A percentile compares a stretch with the other conserved stretches of the same genome.
Evolutionary conservation across 2,113 vertebrate genomes (phyloP).

Genomic region (Herpailurus yagouaroundi): DNA sequence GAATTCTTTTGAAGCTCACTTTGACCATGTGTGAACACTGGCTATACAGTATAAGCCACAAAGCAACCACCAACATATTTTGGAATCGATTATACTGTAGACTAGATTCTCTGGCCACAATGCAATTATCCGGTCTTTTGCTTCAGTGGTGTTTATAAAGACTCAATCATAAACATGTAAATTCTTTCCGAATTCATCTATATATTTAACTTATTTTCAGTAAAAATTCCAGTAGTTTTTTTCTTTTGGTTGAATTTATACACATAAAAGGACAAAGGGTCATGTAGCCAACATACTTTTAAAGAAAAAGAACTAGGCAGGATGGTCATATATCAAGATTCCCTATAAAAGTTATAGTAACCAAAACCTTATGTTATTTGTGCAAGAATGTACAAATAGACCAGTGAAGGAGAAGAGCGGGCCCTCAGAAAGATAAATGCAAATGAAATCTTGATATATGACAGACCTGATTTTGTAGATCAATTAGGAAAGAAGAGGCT

Average conservation of each 20-base stretch:
- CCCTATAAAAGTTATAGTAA: not conserved
- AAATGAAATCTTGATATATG: not conserved
- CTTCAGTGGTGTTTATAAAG: not conserved
- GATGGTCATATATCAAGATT: not conserved
- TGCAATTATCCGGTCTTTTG: conserved; percentile 22
- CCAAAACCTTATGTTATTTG: not conserved
- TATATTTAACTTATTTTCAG: not conserved
- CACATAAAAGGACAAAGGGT: not conserved
- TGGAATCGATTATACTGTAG: not conserved
- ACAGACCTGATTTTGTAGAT: not conserved
- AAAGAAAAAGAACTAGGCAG: not conserved
- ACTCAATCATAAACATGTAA: not conserved
- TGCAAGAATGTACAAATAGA: not conserved
- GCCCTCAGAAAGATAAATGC: not conserved
- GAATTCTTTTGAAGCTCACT: not conserved
- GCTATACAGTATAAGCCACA: not conserved
- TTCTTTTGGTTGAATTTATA: not conserved
- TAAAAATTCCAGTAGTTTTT: not conserved
- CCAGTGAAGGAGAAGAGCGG: not conserved
- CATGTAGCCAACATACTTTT: not conserved
- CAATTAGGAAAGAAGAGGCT: not conserved
- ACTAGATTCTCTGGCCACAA: not conserved
- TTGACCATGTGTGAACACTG: not conserved
- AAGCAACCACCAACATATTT: not conserved
- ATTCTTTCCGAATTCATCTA: not conserved